Evolutionary conservation across 2,113 vertebrate species (phyloP).

Genomic region (Oncorhynchus mykiss): DNA sequence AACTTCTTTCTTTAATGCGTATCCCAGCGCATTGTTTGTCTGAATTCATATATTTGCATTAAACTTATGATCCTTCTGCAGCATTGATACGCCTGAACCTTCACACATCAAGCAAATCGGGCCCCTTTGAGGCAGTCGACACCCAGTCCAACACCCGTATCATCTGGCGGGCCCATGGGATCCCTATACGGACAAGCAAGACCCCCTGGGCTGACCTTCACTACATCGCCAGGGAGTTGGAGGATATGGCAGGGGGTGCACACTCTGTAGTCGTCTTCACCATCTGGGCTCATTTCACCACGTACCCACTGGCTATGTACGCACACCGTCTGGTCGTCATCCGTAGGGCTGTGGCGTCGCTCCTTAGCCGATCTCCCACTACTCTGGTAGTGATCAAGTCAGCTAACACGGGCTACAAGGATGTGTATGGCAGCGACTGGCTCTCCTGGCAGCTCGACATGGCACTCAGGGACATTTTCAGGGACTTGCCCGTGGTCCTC

Average conservation of each 20-base stretch:
- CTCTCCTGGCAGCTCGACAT: too few relatives aligned
- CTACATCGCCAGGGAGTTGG: conserved; percentile 34
- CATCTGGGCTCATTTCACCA: conserved; percentile 49
- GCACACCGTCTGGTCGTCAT: conserved; percentile 21
- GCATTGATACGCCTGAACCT: conserved; percentile 34
- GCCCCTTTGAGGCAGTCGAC: conserved; percentile 28
- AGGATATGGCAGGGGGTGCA: conserved; percentile 28
- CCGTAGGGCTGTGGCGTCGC: conserved; percentile 19
- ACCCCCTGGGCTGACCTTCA: conserved; percentile 23
- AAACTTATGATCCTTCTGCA: neutral
- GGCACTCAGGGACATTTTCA: too few relatives aligned
- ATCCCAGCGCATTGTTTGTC: too few relatives aligned
- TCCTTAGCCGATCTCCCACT: conserved; percentile 36
- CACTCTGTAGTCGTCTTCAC: conserved; percentile 32
- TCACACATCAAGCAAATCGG: conserved; percentile 13
- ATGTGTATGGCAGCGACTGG: neutral
- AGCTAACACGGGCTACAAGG: conserved; percentile 36
- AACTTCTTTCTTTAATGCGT: neutral
- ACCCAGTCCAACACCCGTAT: conserved; percentile 16
- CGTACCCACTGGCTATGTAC: conserved; percentile 26
- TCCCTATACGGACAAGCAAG: conserved; percentile 22
- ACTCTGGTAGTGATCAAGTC: conserved; percentile 46
- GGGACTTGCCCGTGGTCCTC: too few relatives aligned
- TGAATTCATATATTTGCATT: neutral
- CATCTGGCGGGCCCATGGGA: conserved; percentile 37